These are phyloP conservation scores for Acridotheres tristis DNA, from an alignment of 2,797 vertebrate species.

Conservation along the genomic window DNA sequence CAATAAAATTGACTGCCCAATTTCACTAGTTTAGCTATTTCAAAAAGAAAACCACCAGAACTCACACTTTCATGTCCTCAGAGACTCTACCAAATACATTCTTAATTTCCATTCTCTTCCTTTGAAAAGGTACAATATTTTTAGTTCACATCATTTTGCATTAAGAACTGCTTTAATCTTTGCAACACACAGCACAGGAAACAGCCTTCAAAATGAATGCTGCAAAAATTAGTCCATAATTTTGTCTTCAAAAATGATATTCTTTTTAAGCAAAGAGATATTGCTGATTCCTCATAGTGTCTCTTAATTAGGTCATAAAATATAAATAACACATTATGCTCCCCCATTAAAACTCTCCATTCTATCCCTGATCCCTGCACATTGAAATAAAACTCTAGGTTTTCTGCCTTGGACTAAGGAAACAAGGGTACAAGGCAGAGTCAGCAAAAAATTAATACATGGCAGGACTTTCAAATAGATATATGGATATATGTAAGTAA, in stretches of 20 bases:
- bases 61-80: background rate
- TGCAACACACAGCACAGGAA: background rate
- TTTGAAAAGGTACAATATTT: slow-evolving; percentile 13
- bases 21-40: slow-evolving; percentile 1
- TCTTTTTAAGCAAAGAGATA: background rate
- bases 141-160: slow-evolving; percentile 16
- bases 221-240: background rate
- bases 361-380: background rate
- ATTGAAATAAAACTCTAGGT: background rate
- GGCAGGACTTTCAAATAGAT: background rate
- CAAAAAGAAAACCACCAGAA: background rate
- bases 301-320: background rate
- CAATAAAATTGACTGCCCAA: background rate
- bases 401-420: background rate
- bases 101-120: background rate
- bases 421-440: background rate
- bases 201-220: background rate
- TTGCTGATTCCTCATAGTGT: background rate
- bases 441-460: background rate
- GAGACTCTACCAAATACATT: background rate
- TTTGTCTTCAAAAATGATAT: background rate
- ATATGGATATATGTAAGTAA: background rate
- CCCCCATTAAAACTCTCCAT: background rate
- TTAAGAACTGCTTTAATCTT: slow-evolving; percentile 30
- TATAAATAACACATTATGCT: background rate